phyloP scores from a whole-genome alignment of 2,797 vertebrate genomes.

The Sciaenops ocellatus region DNA sequence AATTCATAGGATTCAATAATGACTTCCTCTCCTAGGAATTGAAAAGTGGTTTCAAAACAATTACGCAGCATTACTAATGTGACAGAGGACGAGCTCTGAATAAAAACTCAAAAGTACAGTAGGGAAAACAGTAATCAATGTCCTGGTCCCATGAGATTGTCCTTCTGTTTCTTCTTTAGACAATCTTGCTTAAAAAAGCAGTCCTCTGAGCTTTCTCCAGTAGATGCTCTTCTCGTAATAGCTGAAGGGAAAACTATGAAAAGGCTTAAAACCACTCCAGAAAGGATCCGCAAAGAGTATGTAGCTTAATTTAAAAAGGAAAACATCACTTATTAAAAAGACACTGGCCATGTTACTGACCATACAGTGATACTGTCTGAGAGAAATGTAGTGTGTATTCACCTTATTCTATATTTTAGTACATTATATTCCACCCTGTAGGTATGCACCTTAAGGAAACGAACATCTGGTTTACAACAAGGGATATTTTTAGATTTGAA shows the following conservation, averaged over 20 bases:
- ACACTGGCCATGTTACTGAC: conserved; percentile 42
- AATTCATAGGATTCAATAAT: conserved; percentile 51
- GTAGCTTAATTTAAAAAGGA: conserved; percentile 43
- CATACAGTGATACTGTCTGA: conserved; percentile 40
- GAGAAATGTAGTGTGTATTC: conserved; percentile 39
- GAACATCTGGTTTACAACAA: conserved; percentile 33
- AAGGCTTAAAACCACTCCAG: conserved; percentile 50
- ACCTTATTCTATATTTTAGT: conserved; percentile 32
- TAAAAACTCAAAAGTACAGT: conserved; percentile 41
- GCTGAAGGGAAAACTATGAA: conserved; percentile 30
- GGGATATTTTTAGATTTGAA: conserved; percentile 49
- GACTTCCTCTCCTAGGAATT: conserved; percentile 47
- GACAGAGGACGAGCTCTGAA: conserved; percentile 29
- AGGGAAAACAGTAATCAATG: conserved; percentile 44
- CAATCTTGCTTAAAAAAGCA: conserved; percentile 10
- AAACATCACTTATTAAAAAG: conserved; percentile 49
- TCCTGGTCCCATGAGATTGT: conserved; percentile 73
- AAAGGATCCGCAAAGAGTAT: conserved; percentile 44
- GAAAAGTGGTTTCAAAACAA: conserved; percentile 45
- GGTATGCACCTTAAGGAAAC: conserved; percentile 45
- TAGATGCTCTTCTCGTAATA: conserved; percentile 33
- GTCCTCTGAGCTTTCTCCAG: conserved; percentile 35
- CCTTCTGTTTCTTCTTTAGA: conserved; percentile 33
- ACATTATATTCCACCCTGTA: background rate
- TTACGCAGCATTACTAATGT: conserved; percentile 25